Evolutionary conservation across 2,888 invertebrate genomes (phyloP).

Genomic region (Cepaea hortensis): DNA sequence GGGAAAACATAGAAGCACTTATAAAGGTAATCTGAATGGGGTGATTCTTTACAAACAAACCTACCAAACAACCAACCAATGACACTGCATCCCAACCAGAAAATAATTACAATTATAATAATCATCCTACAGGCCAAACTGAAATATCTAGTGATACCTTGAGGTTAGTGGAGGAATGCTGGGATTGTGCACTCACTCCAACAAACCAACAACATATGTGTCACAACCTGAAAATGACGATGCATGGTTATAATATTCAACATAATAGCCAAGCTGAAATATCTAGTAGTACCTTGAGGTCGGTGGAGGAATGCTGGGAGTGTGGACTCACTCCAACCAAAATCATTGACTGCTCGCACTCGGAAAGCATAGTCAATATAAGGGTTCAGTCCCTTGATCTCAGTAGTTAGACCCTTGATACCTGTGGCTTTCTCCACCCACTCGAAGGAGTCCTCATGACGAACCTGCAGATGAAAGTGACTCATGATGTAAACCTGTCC

Average conservation of each 20-base stretch:
- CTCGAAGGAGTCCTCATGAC: conserved; percentile 58
- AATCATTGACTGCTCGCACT: conserved; percentile 95
- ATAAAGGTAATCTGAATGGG: no score
- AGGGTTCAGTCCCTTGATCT: conserved; percentile 82
- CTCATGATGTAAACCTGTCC: neutral
- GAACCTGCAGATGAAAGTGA: conserved; percentile 29
- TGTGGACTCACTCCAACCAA: conserved; percentile 85
- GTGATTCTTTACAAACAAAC: no score
- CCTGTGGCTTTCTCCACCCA: conserved; percentile 70
- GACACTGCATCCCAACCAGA: no score
- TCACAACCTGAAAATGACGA: no score
- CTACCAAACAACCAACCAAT: no score
- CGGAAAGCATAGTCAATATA: conserved; percentile 96
- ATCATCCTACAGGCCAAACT: no score
- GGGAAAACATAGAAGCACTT: no score
- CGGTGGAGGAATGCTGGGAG: conserved; percentile 68
- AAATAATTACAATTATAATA: no score
- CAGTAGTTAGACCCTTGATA: conserved; percentile 57
- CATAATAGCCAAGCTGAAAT: no score
- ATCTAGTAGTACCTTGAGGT: conserved; percentile 55
- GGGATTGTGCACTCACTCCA: conserved; percentile 81
- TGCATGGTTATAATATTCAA: no score
- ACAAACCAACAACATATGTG: conserved; percentile 73
- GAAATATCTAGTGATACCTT: conserved; percentile 48
- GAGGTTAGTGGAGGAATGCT: conserved; percentile 65